Evolutionary conservation across 1,140 invertebrate species (phyloP).

Genomic region (Macrotrachela quadricornifera): DNA sequence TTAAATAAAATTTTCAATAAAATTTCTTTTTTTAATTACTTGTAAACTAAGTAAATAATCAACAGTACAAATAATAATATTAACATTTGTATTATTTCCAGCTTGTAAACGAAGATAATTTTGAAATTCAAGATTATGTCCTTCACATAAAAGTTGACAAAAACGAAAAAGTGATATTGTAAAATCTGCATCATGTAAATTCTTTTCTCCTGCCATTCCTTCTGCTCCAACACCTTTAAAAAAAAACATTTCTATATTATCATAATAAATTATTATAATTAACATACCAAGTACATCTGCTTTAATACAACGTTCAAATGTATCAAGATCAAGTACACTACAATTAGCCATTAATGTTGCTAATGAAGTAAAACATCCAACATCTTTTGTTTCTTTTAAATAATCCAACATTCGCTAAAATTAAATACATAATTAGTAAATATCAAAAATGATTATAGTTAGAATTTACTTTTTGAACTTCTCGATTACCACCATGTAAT

Average conservation of each 20-base stretch:
- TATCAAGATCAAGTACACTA: slow-evolving; percentile 86
- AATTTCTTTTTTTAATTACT: no score
- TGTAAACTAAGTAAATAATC: slow-evolving; percentile 85
- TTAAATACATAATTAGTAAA: no score
- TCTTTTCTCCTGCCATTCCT: slow-evolving; percentile 84
- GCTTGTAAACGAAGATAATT: slow-evolving; percentile 95
- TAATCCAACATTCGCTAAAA: slow-evolving; percentile 66
- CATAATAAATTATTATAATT: no score
- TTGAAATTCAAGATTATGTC: slow-evolving; percentile 94
- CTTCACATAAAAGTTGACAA: slow-evolving; percentile 95
- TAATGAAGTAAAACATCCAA: slow-evolving; percentile 95
- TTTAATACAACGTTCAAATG: slow-evolving; percentile 96
- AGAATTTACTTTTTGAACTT: slow-evolving; percentile 54
- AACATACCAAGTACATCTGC: slow-evolving; percentile 61
- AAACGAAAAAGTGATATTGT: slow-evolving; percentile 93
- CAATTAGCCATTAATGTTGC: slow-evolving; percentile 86
- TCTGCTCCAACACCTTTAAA: slow-evolving; percentile 31
- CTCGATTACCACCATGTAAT: slow-evolving; percentile 79
- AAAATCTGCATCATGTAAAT: slow-evolving; percentile 96
- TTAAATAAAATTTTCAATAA: no score
- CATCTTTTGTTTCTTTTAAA: slow-evolving; percentile 91
- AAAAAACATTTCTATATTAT: no score
- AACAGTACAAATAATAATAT: slow-evolving; percentile 95
- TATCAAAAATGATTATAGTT: no score
- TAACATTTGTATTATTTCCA: slow-evolving; percentile 91